Evolutionary conservation across 2,797 vertebrate genomes (phyloP).

Genomic region (Argentina silus): DNA sequence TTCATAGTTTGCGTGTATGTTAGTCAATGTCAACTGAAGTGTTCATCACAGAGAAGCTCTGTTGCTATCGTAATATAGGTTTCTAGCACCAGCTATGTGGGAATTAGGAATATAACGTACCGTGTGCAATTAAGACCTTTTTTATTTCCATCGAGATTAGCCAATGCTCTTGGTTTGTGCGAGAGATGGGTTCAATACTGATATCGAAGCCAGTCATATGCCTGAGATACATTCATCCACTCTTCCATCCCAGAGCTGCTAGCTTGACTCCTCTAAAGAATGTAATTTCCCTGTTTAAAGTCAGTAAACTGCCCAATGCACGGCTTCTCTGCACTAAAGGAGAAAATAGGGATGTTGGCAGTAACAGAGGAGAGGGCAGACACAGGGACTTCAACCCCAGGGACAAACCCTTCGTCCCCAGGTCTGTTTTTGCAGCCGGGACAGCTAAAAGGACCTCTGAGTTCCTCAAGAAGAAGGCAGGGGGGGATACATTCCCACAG

Average conservation of each 20-base stretch:
- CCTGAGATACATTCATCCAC: slow-evolving; percentile 35
- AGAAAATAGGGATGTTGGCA: slow-evolving; percentile 7
- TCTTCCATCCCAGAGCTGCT: slow-evolving; percentile 35
- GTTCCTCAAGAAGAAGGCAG: slow-evolving; percentile 48
- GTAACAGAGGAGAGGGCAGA: slow-evolving; percentile 17
- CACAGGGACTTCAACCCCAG: slow-evolving; percentile 14
- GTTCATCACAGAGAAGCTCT: not conserved
- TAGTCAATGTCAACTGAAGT: not conserved
- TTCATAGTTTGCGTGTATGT: not conserved
- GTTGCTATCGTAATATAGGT: too few relatives aligned
- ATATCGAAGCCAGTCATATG: slow-evolving; percentile 49
- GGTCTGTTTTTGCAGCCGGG: slow-evolving; percentile 83
- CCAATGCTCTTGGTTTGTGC: not conserved
- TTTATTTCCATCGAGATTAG: too few relatives aligned
- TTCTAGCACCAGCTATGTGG: too few relatives aligned
- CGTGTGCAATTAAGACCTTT: not conserved
- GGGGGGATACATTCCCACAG: not conserved
- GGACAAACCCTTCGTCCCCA: slow-evolving; percentile 42
- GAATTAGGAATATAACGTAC: too few relatives aligned
- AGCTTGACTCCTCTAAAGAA: slow-evolving; percentile 22
- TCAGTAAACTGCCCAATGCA: not conserved
- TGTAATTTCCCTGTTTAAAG: slow-evolving; percentile 8
- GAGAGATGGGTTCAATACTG: slow-evolving; percentile 55
- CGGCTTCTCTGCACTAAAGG: slow-evolving; percentile 57
- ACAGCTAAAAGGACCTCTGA: slow-evolving; percentile 78